Evolutionary conservation across 2,888 invertebrate genomes (phyloP).

Genomic region (Heteropelma amictum): DNA sequence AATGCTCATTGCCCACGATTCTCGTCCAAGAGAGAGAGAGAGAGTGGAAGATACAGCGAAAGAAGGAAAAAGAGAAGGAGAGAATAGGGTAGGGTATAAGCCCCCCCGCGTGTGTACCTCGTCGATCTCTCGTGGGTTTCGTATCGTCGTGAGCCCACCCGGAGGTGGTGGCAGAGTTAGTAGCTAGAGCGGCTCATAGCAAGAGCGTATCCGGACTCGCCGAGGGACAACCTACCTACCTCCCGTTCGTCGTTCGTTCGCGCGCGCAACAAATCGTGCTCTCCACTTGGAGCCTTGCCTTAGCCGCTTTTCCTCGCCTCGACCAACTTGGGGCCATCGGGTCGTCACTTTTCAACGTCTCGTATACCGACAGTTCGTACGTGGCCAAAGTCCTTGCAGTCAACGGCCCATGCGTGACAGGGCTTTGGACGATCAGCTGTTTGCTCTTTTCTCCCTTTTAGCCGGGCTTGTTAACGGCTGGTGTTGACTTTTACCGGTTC

Average conservation of each 20-base stretch:
- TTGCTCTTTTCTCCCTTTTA: conserved; percentile 33
- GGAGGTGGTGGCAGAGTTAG: conserved; percentile 61
- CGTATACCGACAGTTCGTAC: conserved; percentile 43
- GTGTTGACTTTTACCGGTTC: background rate
- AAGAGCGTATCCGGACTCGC: conserved; percentile 62
- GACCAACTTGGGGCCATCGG: conserved; percentile 24
- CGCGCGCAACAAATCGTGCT: conserved; percentile 45
- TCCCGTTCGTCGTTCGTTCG: conserved; percentile 51
- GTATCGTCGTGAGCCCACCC: conserved; percentile 38
- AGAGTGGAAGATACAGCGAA: conserved; percentile 1
- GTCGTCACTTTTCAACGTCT: conserved; percentile 53
- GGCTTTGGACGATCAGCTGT: conserved; percentile 55
- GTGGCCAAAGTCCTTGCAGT: conserved; percentile 48
- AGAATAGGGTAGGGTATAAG: conserved; percentile 10
- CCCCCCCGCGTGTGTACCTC: conserved; percentile 53
- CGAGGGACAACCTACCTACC: conserved; percentile 56
- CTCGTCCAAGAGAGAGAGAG: conserved; percentile 13
- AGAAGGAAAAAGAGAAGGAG: conserved; percentile 16
- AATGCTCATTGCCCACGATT: conserved; percentile 25
- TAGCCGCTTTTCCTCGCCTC: conserved; percentile 35
- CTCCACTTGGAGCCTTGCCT: conserved; percentile 22
- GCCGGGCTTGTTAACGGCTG: background rate
- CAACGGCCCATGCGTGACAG: conserved; percentile 45
- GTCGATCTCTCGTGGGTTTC: conserved; percentile 43
- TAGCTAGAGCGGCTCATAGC: conserved; percentile 65